Conservation (phyloP, 2,113 vertebrate species). For the Pedetes capensis region DNA sequence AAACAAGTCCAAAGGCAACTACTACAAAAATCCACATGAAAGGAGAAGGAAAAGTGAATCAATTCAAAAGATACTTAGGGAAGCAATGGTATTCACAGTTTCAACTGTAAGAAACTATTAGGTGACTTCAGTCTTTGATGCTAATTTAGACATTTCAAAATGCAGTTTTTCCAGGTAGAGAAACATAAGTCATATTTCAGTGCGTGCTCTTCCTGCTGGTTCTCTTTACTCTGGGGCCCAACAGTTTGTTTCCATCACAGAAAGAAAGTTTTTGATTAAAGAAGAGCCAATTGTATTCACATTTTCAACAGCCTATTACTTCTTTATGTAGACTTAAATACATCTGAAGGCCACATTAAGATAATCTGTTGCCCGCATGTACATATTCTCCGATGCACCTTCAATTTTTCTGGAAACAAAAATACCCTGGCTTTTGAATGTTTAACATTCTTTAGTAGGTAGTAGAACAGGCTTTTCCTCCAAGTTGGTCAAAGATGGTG, state of each 20-base stretch:
- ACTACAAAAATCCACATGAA: neutral
- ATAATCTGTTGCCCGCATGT: neutral
- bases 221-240: neutral
- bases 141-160: neutral
- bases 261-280: neutral
- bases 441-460: neutral
- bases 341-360: neutral
- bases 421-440: neutral
- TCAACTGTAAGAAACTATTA: neutral
- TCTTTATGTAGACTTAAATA: neutral
- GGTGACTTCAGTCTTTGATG: neutral
- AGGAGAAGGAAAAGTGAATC: neutral
- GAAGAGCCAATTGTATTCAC: neutral
- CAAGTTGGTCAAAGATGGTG: neutral
- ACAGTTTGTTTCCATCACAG: neutral
- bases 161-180: neutral
- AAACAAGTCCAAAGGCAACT: neutral
- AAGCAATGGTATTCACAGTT: neutral
- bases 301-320: neutral
- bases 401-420: neutral
- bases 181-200: neutral
- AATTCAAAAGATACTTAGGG: neutral
- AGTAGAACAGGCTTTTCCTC: neutral
- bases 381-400: neutral
- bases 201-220: neutral